A percentile compares a stretch with the other conserved stretches of the same genome.
Conservation (phyloP, 2,113 vertebrate genomes). For the Anolis carolinensis region DNA sequence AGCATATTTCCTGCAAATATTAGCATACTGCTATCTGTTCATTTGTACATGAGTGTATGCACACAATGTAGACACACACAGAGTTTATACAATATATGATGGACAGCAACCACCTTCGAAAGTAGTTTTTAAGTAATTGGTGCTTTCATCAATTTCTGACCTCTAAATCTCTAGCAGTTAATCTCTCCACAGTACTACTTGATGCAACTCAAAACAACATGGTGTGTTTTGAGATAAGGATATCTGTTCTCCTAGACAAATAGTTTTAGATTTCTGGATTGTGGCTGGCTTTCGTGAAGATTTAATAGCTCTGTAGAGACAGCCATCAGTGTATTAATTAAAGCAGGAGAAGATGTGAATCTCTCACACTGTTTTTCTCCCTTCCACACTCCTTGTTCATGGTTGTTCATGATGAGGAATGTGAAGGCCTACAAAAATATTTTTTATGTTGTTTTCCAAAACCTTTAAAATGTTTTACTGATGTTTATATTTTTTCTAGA, state of each 20-base stretch:
- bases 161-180: neutral
- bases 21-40: neutral
- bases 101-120: neutral
- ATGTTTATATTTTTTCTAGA: too few species aligned
- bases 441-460: too few species aligned
- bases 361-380: too few species aligned
- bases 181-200: neutral
- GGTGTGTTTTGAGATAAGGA: neutral
- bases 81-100: neutral
- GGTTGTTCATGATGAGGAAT: neutral
- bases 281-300: neutral
- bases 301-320: neutral
- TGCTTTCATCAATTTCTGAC: neutral
- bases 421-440: too few species aligned
- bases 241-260: neutral
- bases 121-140: neutral
- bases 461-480: too few species aligned
- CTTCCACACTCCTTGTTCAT: neutral
- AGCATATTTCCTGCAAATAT: neutral
- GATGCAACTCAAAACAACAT: neutral
- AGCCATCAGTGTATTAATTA: neutral
- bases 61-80: neutral
- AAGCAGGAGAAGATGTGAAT: neutral
- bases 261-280: neutral
- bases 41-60: neutral